Base-by-base conservation (phyloP, 2,797 vertebrate genomes). In the Echeneis naucrates region DNA sequence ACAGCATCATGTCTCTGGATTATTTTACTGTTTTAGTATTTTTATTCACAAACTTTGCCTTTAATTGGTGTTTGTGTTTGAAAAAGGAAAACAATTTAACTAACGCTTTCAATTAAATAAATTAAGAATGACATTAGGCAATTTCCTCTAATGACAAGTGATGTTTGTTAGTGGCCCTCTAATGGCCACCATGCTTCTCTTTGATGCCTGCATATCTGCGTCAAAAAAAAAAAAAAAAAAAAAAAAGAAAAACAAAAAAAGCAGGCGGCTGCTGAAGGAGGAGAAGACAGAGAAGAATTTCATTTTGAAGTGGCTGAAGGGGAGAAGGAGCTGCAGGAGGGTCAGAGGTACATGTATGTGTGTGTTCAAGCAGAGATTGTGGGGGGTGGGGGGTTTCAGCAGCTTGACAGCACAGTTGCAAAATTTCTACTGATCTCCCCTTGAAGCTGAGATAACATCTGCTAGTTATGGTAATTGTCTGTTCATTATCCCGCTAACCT, bases 281-380 rank as follows among this genome's bases (percentile, higher is more conserved):
- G 61, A 82, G 80, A 80, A 81, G 81, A 87, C 64, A 40, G 73
- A 93, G 91, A 95, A 94, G 95, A 96, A 96, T 97, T 96, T 96
- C 91, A 95, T 96, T 96, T 96, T 93, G 94, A 96, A 95, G 94
- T 94, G 94, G 92, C 93, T 94, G 83, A 95, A 94, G 94, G 95
- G 63, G 69, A 67, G 60, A 50, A 65, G 70, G 51, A 56, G 56
- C 52, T 42, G 50, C 69, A 59, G 70, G 42, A 60, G 26, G 53
- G 72, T 30, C 55, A 54, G 72, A 77, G 68, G 51, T 62, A 42
- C 44, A 24, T 79, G 45, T 42, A 24, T 50, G 56, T 59, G 54
- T 78, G 67, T 57, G 72, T 83, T 60, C 9, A 0, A 30, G 23
- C 52, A 59, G 24, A 60, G 70, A 32, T 23, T 9, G n/a, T 3